A percentile compares a stretch with the other conserved stretches of the same genome.
These are phyloP conservation scores for Pseudococcus jackbeardsleyi DNA, from an alignment of 2,888 invertebrate genomes.

Conservation along the genomic window DNA sequence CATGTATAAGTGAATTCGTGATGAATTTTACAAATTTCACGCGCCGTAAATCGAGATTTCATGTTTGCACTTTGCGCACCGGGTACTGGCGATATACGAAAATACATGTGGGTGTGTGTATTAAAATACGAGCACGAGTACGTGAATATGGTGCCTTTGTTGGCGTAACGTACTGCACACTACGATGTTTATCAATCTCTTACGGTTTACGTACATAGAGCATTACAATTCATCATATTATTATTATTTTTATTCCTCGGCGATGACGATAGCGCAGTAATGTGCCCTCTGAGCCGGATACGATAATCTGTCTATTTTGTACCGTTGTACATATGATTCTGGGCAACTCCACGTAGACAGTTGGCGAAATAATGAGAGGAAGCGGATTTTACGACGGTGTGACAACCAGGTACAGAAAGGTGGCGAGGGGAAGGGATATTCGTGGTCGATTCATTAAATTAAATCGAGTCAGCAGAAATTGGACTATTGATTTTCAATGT, in stretches of 20 bases:
- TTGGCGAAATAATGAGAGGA: not conserved
- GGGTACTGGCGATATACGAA: too few species aligned
- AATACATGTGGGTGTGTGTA: too few species aligned
- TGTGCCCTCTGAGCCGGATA: conserved; percentile 17
- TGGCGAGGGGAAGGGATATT: not conserved
- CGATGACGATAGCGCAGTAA: not conserved
- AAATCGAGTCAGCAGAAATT: not conserved
- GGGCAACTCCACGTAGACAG: not conserved
- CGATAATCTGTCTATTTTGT: not conserved
- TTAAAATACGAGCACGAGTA: too few species aligned
- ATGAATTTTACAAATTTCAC: conserved; percentile 12
- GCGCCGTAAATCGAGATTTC: conserved; percentile 1
- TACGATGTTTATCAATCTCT: not conserved
- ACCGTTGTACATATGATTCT: not conserved
- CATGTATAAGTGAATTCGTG: conserved; percentile 9
- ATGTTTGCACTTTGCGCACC: not conserved
- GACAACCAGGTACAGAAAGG: not conserved
- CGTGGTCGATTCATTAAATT: not conserved
- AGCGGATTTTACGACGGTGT: not conserved
- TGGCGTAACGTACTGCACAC: not conserved
- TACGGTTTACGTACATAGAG: not conserved
- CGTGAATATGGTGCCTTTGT: too few species aligned
- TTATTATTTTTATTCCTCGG: not conserved
- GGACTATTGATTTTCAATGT: too few species aligned
- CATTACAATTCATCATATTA: not conserved